Evolutionary conservation across 2,113 vertebrate species (phyloP).

Genomic region (Electrona antarctica): DNA sequence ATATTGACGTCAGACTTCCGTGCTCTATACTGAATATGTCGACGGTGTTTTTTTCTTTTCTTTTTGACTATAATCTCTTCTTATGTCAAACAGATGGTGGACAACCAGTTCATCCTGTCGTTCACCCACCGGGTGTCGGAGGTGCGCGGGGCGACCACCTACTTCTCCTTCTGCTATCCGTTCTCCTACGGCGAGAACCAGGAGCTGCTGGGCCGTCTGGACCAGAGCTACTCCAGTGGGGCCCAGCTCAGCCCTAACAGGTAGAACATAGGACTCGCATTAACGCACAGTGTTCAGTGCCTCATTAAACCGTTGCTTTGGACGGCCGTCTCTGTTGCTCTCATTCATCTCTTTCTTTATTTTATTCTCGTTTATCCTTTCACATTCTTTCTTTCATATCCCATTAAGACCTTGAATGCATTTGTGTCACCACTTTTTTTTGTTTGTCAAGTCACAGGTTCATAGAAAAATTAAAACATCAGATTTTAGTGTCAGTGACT

Average conservation of each 20-base stretch:
- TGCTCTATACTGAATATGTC: too few relatives aligned
- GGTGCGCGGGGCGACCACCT: slow-evolving; percentile 87
- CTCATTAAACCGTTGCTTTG: not conserved
- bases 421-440: not conserved
- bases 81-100: slow-evolving; percentile 81
- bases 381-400: not conserved
- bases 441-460: not conserved
- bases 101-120: slow-evolving; percentile 92
- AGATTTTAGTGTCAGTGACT: too few relatives aligned
- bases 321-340: not conserved
- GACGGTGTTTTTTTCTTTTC: not conserved
- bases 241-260: slow-evolving; percentile 82
- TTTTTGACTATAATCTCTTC: not conserved
- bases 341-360: not conserved
- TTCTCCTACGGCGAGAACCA: slow-evolving; percentile 95
- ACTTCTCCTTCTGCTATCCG: slow-evolving; percentile 96
- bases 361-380: not conserved
- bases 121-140: slow-evolving; percentile 93
- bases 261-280: slow-evolving; percentile 62
- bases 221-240: slow-evolving; percentile 82
- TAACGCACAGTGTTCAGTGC: not conserved
- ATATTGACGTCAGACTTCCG: too few relatives aligned
- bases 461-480: too few relatives aligned
- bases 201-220: slow-evolving; percentile 89
- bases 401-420: not conserved